Conservation (phyloP, 2,888 invertebrate species). For the Mantis religiosa region DNA sequence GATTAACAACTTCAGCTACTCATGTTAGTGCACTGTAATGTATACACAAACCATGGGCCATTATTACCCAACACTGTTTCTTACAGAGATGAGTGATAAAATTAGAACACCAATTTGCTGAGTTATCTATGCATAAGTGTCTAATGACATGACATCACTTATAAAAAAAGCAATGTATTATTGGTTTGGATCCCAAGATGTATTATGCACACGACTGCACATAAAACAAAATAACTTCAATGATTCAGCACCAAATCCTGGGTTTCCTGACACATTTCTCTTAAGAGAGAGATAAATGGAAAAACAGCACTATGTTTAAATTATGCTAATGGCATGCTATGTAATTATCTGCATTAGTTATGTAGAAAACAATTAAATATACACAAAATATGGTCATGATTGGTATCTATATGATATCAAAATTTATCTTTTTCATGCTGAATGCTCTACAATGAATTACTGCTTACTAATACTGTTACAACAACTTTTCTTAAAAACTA, state of each 20-base stretch:
- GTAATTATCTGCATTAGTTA: neutral
- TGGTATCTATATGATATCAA: neutral
- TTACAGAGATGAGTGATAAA: too few species aligned
- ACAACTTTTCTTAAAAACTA: neutral
- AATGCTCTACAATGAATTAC: neutral
- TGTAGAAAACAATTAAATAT: neutral
- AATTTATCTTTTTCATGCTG: neutral
- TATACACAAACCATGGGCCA: too few species aligned
- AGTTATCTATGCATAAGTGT: too few species aligned
- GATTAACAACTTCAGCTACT: too few species aligned
- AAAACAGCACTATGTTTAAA: neutral
- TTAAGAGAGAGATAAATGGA: neutral
- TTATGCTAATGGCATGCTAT: neutral
- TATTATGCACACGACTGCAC: neutral
- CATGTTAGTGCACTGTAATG: too few species aligned
- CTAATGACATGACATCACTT: too few species aligned
- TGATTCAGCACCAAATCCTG: neutral
- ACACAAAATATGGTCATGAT: neutral
- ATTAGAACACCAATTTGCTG: too few species aligned
- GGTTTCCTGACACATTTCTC: neutral
- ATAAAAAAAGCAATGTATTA: too few species aligned
- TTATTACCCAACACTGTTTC: too few species aligned
- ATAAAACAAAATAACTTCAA: neutral
- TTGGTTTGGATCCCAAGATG: too few species aligned
- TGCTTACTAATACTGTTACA: neutral